Evolutionary conservation across 1,140 invertebrate genomes (phyloP), one percentile per base, ranked within the genome.

Genomic region (Pachypeltis micranthus): DNA sequence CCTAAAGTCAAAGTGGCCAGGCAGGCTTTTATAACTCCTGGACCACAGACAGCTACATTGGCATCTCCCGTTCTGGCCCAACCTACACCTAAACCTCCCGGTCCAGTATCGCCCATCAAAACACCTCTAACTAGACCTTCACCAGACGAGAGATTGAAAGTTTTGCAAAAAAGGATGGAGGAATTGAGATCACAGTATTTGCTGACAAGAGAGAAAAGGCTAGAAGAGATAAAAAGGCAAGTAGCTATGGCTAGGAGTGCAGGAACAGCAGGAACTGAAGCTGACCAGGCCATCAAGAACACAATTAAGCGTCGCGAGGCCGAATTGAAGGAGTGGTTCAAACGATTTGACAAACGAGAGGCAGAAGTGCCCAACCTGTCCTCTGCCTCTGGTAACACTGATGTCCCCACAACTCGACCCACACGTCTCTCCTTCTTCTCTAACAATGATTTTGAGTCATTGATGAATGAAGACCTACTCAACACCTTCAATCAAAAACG

Each of bases 321-420:
- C n/a, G 60, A 62, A 29, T 28, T 62, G 44, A 51, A 47, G 31
- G 47, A 62, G 25, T 39, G 25, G 12, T 47, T 62, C n/a, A 62
- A 62, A 21, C 7, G 19, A 21, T 51, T 51, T 21, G 47, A 51
- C 47, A 51, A 51, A 21, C 47, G 47, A 10, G 47, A 62, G 27
- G 44, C 44, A 47, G 24, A 61, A 44, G 19, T 21, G 4, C 7
- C 31, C 16, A 7, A 39, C 7, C 12, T 51, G 4, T 10, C 23
- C 4, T 10, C 23, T 10, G 2, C 26, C 4, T 1, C 26, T 12
- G n/a, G 12, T 16, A 12, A 16, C n/a, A 44, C 47, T 2, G 16
- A 21, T 16, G 39, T 16, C 10, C 25, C 31, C 16, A 27, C 27
- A 54, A 28, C 60, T 2, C 24, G 60, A 27, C 44, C 60, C 27